Conservation (phyloP, 2,797 vertebrate genomes). For the Hyperoplus immaculatus region DNA sequence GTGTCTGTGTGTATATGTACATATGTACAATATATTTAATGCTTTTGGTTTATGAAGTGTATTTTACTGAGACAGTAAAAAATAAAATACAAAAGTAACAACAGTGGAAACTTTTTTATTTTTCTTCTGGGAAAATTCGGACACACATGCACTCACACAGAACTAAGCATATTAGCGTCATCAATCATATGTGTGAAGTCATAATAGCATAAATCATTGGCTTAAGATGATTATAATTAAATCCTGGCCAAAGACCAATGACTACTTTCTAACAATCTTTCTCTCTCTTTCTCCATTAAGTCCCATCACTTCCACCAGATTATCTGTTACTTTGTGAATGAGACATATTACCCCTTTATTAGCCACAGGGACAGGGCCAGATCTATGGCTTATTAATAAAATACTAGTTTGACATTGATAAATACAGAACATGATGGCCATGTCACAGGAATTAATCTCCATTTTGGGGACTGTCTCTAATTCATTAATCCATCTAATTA, state of each 20-base stretch:
- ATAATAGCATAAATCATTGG: constrained; percentile 56
- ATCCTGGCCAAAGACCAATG: constrained; percentile 57
- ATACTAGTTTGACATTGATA: constrained; percentile 81
- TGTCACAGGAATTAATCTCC: constrained; percentile 79
- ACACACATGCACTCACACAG: not conserved
- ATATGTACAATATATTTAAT: not conserved
- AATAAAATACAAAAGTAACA: not conserved
- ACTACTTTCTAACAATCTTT: constrained; percentile 40
- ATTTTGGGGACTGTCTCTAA: constrained; percentile 75
- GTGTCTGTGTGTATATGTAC: no score
- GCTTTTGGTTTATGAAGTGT: not conserved
- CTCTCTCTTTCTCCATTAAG: constrained; percentile 51
- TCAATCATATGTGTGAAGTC: constrained; percentile 59
- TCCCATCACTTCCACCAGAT: constrained; percentile 62
- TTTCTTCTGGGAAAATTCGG: no score
- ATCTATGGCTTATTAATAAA: constrained; percentile 81
- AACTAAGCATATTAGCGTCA: constrained; percentile 37
- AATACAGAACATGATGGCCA: constrained; percentile 78
- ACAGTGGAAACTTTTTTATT: no score
- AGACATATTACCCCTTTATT: constrained; percentile 76
- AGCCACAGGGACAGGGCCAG: constrained; percentile 63
- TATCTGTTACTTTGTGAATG: constrained; percentile 79
- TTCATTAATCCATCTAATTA: constrained; percentile 82
- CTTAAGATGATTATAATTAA: constrained; percentile 71
- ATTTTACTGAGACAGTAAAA: constrained; percentile 1